These are phyloP conservation scores for Ganaspis sp. DNA, from an alignment of 1,140 invertebrate species.

Conservation along the genomic window DNA sequence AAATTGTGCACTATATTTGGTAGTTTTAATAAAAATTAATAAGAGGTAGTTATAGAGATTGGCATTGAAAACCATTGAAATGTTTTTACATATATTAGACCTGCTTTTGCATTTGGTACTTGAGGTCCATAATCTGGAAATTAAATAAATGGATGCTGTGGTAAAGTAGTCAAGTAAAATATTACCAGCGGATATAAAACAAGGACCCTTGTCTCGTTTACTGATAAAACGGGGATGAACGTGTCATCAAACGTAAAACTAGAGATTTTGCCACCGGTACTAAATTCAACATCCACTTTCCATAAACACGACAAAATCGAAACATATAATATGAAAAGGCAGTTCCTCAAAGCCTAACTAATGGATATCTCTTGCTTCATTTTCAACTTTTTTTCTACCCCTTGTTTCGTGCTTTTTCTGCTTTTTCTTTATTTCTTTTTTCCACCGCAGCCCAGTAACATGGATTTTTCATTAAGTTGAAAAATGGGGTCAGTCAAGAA, in stretches of 20 bases:
- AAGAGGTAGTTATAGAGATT: no score
- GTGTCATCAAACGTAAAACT: neutral
- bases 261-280: neutral
- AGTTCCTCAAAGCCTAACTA: neutral
- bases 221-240: neutral
- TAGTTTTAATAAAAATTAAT: no score
- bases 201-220: neutral
- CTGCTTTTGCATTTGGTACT: neutral
- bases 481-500: no score
- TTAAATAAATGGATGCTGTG: neutral
- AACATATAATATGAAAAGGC: neutral
- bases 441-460: no score
- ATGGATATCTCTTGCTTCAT: neutral
- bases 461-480: no score
- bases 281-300: neutral
- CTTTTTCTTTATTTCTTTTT: no score
- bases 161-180: neutral
- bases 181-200: neutral
- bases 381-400: no score
- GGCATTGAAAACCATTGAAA: no score
- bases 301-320: neutral
- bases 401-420: no score
- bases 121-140: neutral
- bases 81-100: no score
- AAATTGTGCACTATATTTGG: no score